These are phyloP conservation scores for Phenganax stokvisi DNA, from an alignment of 92 coral and sea anemone species.

Conservation along the genomic window DNA sequence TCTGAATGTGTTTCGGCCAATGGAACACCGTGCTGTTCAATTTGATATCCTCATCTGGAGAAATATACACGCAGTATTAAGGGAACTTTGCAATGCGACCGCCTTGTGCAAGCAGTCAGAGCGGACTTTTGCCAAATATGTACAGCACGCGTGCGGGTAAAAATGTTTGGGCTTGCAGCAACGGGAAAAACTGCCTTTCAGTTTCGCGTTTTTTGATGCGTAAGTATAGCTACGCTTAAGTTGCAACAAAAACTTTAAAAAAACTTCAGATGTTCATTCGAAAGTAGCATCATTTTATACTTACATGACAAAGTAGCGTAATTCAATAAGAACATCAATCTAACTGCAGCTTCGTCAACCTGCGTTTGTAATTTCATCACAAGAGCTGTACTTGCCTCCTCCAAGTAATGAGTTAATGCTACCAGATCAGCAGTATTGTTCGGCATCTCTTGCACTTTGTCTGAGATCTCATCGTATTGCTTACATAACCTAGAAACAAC, in stretches of 20 bases:
- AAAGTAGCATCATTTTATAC: not conserved
- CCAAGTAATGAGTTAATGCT: constrained; percentile 75
- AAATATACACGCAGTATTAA: not conserved
- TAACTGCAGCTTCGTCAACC: constrained; percentile 87
- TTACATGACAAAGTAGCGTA: constrained; percentile 95
- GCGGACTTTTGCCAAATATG: too few relatives aligned
- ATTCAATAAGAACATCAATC: constrained; percentile 82
- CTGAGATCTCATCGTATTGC: constrained; percentile 93
- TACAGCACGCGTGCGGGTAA: too few relatives aligned
- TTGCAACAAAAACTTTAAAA: too few relatives aligned
- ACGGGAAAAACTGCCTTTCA: too few relatives aligned
- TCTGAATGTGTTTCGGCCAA: constrained; percentile 98
- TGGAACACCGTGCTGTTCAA: constrained; percentile 96
- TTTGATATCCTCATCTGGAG: constrained; percentile 88
- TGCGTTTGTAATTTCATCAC: constrained; percentile 69
- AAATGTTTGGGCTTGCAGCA: too few relatives aligned
- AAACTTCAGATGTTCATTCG: too few relatives aligned
- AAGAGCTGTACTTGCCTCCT: constrained; percentile 77
- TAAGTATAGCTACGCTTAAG: too few relatives aligned
- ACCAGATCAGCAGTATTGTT: constrained; percentile 89
- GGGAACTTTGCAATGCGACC: too few relatives aligned
- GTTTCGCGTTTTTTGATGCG: too few relatives aligned
- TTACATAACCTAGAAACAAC: constrained; percentile 57
- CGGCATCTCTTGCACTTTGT: constrained; percentile 99
- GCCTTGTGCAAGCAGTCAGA: not conserved